Conservation (phyloP, 2,113 vertebrate genomes). For the Notechis scutatus region DNA sequence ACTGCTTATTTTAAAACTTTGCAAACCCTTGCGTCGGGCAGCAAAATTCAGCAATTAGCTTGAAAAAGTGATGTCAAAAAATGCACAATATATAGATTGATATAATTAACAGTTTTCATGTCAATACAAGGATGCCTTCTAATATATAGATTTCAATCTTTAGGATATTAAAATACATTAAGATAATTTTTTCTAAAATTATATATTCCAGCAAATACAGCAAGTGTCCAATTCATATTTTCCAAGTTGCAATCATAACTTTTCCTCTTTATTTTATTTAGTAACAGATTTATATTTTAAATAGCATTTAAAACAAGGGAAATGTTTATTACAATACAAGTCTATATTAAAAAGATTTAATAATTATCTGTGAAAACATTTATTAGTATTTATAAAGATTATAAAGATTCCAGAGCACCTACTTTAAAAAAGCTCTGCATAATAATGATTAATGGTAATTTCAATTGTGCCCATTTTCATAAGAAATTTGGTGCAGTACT, state of each 20-base stretch:
- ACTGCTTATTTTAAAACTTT: slow-evolving; percentile 70
- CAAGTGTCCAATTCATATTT: slow-evolving; percentile 28
- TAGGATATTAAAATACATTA: slow-evolving; percentile 33
- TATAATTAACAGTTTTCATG: slow-evolving; percentile 44
- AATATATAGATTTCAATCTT: slow-evolving; percentile 14
- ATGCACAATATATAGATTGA: slow-evolving; percentile 49
- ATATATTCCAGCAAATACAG: slow-evolving; percentile 29
- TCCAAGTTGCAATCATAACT: slow-evolving; percentile 10
- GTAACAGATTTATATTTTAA: slow-evolving; percentile 54
- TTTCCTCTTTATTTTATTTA: slow-evolving; percentile 49
- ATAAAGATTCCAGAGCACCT: slow-evolving; percentile 53
- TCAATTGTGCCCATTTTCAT: slow-evolving; percentile 30
- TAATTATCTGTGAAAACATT: slow-evolving; percentile 53
- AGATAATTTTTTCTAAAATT: slow-evolving; percentile 15
- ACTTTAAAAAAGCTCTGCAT: slow-evolving; percentile 27
- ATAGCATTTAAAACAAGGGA: slow-evolving; percentile 40
- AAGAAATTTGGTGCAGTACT: not conserved
- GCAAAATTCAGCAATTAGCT: slow-evolving; percentile 38
- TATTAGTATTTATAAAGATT: slow-evolving; percentile 63
- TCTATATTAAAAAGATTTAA: slow-evolving; percentile 61
- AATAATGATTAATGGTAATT: slow-evolving; percentile 2
- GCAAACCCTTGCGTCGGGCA: slow-evolving; percentile 57
- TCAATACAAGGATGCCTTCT: slow-evolving; percentile 49
- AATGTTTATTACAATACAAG: slow-evolving; percentile 51
- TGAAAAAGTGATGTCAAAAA: slow-evolving; percentile 38